Base-by-base conservation (phyloP, 1,140 invertebrate species). In the Batillaria attramentaria region DNA sequence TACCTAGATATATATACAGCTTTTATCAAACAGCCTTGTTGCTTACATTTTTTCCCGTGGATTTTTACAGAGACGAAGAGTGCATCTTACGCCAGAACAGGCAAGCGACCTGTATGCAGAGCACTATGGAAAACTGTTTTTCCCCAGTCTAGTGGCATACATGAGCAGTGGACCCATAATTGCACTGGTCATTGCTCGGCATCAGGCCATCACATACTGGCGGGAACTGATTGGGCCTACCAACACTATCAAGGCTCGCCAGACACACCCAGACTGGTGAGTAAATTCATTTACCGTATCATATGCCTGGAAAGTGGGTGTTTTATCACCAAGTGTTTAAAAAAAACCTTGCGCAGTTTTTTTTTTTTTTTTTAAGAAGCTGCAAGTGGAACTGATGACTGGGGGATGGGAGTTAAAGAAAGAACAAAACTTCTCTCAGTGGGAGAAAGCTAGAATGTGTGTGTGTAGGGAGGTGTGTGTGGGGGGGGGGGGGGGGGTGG, bases 71-170 rank as follows among this genome's bases (percentile, higher is more conserved):
- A 93, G 93, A 85, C 92, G 94, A 79, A 92, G 92, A 84, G 87
- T 97, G 0, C 93, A 93, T 46, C 91, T 97, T 78, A 95, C 94
- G 5, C 94, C 95, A 0, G 95, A 96, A 89, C 94, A 96, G 87
- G 95, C 94, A 0, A 95, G 95, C 4, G 95, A 97, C 88, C 94
- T 97, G 80, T 96, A 96, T 89, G 91, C 91, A 0, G 93, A 96
- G 60, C 93, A 94, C 88, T 95, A 94, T 87, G 94, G 94, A 0
- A 93, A 93, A 65, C 86, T 93, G 24, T 93, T 94, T 79, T 97
- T 95, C 86, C 93, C 94, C 18, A 93, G 94, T 85, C 91, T 96
- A 46, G 93, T 97, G 2, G 93, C 95, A 0, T 94, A 95, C 81
- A 95, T 97, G 91, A 95, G 95, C 0, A 94, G 94, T 77, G 95